These are phyloP conservation scores for Parnassius mnemosyne DNA, from an alignment of 2,888 invertebrate genomes.

Conservation along the genomic window DNA sequence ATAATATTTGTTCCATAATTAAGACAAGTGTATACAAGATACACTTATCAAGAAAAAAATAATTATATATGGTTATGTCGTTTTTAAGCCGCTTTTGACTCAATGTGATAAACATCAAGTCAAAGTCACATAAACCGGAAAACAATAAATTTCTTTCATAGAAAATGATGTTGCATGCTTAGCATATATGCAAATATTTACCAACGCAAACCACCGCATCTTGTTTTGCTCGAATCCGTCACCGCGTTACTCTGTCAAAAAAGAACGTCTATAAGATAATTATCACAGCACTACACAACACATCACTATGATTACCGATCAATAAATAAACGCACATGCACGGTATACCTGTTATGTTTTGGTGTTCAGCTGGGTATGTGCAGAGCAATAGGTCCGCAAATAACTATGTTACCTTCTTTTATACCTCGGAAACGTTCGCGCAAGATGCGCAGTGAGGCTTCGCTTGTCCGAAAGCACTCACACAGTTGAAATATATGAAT, in stretches of 20 bases:
- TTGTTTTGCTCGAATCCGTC: slow-evolving; percentile 41
- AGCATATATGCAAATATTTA: slow-evolving; percentile 42
- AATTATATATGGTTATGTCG: too few species aligned
- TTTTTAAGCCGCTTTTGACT: neutral
- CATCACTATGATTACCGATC: slow-evolving; percentile 28
- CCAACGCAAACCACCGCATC: slow-evolving; percentile 71
- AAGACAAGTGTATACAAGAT: too few species aligned
- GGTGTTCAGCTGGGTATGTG: slow-evolving; percentile 45
- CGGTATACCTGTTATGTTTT: slow-evolving; percentile 36
- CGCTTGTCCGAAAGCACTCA: slow-evolving; percentile 63
- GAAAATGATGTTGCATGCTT: slow-evolving; percentile 1
- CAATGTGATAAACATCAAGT: neutral
- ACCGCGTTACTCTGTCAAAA: slow-evolving; percentile 68
- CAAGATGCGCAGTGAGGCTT: slow-evolving; percentile 61
- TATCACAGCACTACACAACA: slow-evolving; percentile 38
- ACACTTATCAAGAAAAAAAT: too few species aligned
- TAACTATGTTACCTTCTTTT: slow-evolving; percentile 70
- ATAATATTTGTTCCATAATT: too few species aligned
- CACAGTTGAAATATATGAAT: slow-evolving; percentile 36
- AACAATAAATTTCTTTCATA: neutral
- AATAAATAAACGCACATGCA: slow-evolving; percentile 26
- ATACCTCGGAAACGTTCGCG: slow-evolving; percentile 76
- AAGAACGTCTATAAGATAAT: slow-evolving; percentile 49
- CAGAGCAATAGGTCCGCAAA: slow-evolving; percentile 71
- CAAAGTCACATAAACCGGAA: neutral